These are phyloP conservation scores for Phanerotoma sp. DNA, from an alignment of 2,888 invertebrate genomes.

Conservation along the genomic window DNA sequence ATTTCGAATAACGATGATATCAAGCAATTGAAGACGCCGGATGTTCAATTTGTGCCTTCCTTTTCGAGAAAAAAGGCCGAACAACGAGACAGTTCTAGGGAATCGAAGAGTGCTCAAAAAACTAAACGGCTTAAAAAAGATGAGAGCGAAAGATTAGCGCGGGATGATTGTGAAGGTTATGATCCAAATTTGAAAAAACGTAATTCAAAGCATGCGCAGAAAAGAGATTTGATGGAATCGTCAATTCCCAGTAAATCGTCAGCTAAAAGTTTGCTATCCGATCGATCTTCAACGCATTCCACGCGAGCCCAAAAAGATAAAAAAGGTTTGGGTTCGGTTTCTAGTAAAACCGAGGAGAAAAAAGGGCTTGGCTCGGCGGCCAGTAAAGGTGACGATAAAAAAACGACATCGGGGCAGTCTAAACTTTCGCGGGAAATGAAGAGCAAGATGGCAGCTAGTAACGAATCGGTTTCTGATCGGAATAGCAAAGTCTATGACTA, in stretches of 20 bases:
- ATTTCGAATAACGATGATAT: constrained; percentile 49
- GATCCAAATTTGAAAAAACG: constrained; percentile 40
- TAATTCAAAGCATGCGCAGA: constrained; percentile 45
- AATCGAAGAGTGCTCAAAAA: constrained; percentile 53
- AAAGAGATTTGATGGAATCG: constrained; percentile 44
- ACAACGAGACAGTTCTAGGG: constrained; percentile 47
- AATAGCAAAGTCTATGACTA: constrained; percentile 39
- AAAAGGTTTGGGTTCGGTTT: constrained; percentile 44
- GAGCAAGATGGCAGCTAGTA: constrained; percentile 42
- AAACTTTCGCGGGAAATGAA: constrained; percentile 43
- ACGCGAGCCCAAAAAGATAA: constrained; percentile 38
- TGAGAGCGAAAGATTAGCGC: constrained; percentile 38
- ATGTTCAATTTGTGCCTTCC: constrained; percentile 45
- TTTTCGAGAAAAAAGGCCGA: constrained; percentile 50
- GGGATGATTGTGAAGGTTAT: constrained; percentile 35
- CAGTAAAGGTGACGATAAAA: constrained; percentile 46
- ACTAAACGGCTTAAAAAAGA: constrained; percentile 51
- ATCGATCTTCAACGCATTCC: constrained; percentile 34
- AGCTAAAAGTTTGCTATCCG: constrained; percentile 38
- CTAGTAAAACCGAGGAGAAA: constrained; percentile 45
- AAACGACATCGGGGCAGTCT: constrained; percentile 36
- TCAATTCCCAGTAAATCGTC: constrained; percentile 33
- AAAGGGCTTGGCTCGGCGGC: constrained; percentile 43
- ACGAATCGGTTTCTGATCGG: constrained; percentile 43
- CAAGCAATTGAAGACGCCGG: constrained; percentile 49